Evolutionary conservation across 2,888 invertebrate genomes (phyloP), one percentile per base, ranked within the genome.

Genomic region (Aethes cnicana): DNA sequence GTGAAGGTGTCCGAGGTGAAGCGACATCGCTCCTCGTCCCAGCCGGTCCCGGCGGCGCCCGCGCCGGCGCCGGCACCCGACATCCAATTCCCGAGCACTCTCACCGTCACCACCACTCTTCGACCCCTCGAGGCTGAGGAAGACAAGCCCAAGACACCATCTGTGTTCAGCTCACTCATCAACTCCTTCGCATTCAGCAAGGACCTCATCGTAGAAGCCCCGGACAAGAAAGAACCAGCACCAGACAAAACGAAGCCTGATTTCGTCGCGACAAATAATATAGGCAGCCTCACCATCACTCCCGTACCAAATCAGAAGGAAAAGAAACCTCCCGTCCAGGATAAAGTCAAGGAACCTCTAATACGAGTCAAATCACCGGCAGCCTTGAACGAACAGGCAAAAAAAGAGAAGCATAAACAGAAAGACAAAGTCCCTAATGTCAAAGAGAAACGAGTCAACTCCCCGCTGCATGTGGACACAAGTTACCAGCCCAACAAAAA

Each of bases 201-300:
- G 59, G 84, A 84, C 44, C 55, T 82, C 0, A 63, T 72, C 0
- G 69, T 79, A 3, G 87, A 87, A 39, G 79, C 77, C 56, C 60
- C 72, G 0, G 80, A 80, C 0, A 72, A 66, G 33, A 66, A 67
- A 26, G 77, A 80, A 32, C 59, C 55, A 0, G 69, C 71, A 6
- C 18, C 53, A 9, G 68, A 68, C 2, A 64, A 66, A 30, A 72
- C 64, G 32, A 82, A 81, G 66, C 79, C 82, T 47, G 87, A 87
- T 6, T 44, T 73, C 65, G 71, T 83, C 63, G 84, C 85, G 7
- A 77, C 82, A 0, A 87, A 83, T 56, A 86, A 71, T 53, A 83
- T 87, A 26, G 87, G 89, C 64, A 83, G 86, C 56, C 83, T 90
- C 54, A 90, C 90, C 0, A 90, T 90, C 42, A 89, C 90, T 0